These are phyloP conservation scores for Plemyria rubiginata DNA, from an alignment of 2,888 invertebrate genomes.

Conservation along the genomic window DNA sequence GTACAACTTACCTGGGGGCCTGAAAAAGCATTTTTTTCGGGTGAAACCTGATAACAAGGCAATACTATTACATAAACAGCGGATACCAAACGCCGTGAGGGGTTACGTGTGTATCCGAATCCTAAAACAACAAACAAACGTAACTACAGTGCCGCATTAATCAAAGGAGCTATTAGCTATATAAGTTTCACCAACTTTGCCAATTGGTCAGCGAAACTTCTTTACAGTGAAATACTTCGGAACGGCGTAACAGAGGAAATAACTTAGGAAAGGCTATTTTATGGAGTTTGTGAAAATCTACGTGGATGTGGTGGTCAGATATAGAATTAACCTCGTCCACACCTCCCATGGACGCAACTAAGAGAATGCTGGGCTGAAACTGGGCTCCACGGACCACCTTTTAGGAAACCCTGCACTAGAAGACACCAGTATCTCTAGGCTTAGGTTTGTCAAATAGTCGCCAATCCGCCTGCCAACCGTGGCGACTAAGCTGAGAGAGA, in stretches of 20 bases:
- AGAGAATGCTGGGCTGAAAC: no score
- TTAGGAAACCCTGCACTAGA: no score
- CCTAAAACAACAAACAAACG: conserved; percentile 25
- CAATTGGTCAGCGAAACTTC: conserved; percentile 21
- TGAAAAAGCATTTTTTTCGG: background rate
- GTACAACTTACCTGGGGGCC: background rate
- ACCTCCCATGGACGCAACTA: no score
- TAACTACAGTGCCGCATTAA: conserved; percentile 24
- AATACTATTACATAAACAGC: conserved; percentile 5
- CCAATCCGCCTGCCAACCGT: no score
- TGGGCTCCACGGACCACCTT: no score
- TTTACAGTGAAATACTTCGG: conserved; percentile 1
- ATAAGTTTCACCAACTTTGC: conserved; percentile 19
- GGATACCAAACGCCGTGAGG: conserved; percentile 17
- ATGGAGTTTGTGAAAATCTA: background rate
- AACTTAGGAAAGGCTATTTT: conserved; percentile 2
- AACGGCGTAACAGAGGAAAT: conserved; percentile 1
- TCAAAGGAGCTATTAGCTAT: conserved; percentile 25
- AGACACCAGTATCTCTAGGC: no score
- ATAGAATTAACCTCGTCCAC: no score
- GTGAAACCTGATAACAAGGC: background rate
- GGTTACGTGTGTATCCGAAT: conserved; percentile 6
- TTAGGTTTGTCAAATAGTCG: no score
- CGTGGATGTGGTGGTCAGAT: background rate
- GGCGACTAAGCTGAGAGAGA: no score